Evolutionary conservation across 2,888 invertebrate genomes (phyloP), one percentile per base, ranked within the genome.

Genomic region (Drosophila testacea): DNA sequence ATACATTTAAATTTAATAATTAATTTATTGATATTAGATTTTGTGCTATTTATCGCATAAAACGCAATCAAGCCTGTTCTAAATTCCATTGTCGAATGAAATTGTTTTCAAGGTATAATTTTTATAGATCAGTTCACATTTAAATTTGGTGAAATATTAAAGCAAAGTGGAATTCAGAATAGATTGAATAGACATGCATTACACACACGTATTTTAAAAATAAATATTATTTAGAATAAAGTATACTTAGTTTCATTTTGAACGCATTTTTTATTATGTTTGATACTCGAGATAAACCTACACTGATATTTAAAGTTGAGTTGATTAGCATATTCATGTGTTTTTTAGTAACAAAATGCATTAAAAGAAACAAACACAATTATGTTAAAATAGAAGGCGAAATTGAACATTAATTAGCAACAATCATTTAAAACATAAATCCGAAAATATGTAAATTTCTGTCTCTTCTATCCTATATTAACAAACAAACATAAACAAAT

Each of bases 361-460:
- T 77, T 69, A 27, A 77, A 73, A 60, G 51, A 80, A 83, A 73
- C 69, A 87, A 79, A 77, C 83, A 83, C 85, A 80, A 82, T 88
- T 88, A 47, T 30, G 34, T 65, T 69, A 46, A 52, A 63, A 57
- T 60, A 56, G 51, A 46, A 62, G 54, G 54, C 50, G 22, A 73
- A 46, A 60, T 54, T 59, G 39, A 73, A 16, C 39, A 32, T 55
- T 44, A 41, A 63, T 52, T 54, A 68, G 56, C 67, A 68, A 61
- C 47, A 71, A 71, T 68, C 62, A 68, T 54, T 63, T 67, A 48
- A 62, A 70, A 83, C 42, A 67, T 47, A 48, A 63, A 42, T 51
- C 42, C 68, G 69, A 72, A 80, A 69, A 77, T 51, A 64, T 75
- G 54, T 81, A 73, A 80, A 69, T 65, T 77, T 69, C 71, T 80